These are phyloP conservation scores for Amblyopsis rosae DNA, from an alignment of 2,113 vertebrate species.

Conservation along the genomic window DNA sequence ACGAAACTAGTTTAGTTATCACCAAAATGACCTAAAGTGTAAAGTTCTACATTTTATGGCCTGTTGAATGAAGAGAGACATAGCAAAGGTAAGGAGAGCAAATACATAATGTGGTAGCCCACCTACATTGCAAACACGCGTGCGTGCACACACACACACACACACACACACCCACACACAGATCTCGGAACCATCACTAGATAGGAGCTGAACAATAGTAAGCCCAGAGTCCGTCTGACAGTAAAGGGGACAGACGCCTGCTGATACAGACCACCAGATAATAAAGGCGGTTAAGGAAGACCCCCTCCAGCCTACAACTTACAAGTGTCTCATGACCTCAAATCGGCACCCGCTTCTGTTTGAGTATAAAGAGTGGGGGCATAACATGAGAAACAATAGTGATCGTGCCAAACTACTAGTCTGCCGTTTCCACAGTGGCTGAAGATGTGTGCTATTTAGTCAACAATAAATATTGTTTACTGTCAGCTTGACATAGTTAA, in stretches of 20 bases:
- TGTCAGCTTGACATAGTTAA: too few relatives aligned
- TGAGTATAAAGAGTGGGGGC: conserved; percentile 20
- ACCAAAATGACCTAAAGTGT: neutral
- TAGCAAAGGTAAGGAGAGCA: conserved; percentile 21
- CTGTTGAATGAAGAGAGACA: conserved; percentile 11
- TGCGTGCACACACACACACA: conserved; percentile 20
- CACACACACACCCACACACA: conserved; percentile 28
- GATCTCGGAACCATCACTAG: conserved; percentile 35
- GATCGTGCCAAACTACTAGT: neutral
- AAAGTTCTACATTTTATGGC: conserved; percentile 2
- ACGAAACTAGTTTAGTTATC: too few relatives aligned
- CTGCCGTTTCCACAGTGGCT: too few relatives aligned
- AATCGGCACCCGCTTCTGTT: conserved; percentile 17
- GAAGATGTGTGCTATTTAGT: too few relatives aligned
- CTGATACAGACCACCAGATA: conserved; percentile 59
- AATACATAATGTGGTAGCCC: conserved; percentile 20
- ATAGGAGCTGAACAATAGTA: conserved; percentile 66
- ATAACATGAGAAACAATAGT: neutral
- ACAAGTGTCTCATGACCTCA: conserved; percentile 43
- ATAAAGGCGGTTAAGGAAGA: conserved; percentile 42
- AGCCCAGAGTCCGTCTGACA: conserved; percentile 12
- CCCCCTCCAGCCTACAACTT: conserved; percentile 48
- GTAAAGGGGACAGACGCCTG: conserved; percentile 30
- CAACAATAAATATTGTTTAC: conserved; percentile 3
- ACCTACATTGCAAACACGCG: conserved; percentile 21